Evolutionary conservation across 2,113 vertebrate species (phyloP).

Genomic region (Tyto alba): DNA sequence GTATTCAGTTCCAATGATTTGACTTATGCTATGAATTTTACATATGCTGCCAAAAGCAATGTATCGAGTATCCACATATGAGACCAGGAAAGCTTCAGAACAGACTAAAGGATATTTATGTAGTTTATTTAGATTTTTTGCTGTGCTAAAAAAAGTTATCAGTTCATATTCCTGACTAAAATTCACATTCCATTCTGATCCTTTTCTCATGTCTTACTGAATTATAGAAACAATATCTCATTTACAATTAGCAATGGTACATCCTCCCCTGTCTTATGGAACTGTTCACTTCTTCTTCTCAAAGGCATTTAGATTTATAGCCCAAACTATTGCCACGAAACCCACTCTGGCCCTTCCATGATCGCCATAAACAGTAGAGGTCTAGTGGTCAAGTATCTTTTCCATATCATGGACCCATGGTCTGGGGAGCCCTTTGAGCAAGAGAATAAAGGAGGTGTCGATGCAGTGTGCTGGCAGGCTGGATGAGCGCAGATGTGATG

Average conservation of each 20-base stretch:
- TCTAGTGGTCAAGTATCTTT: background rate
- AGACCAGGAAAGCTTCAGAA: background rate
- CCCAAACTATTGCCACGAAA: background rate
- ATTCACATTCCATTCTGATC: background rate
- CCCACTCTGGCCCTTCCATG: background rate
- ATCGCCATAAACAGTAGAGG: background rate
- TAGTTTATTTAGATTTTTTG: background rate
- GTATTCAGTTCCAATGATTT: background rate
- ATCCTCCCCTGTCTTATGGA: background rate
- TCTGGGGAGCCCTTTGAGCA: background rate
- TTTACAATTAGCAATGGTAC: background rate
- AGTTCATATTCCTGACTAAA: background rate
- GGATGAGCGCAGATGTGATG: fast-evolving
- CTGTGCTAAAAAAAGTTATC: background rate
- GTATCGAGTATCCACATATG: fast-evolving
- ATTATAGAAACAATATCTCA: background rate
- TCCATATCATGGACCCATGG: fast-evolving
- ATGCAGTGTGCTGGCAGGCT: background rate
- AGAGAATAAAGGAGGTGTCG: background rate
- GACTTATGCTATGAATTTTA: background rate
- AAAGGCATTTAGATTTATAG: background rate
- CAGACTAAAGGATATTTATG: background rate
- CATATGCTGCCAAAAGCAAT: background rate
- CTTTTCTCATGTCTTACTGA: background rate
- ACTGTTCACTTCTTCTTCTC: background rate